Percentiles rank a stretch among this genome's conserved stretches.
These are phyloP conservation scores for Meteorus sp. DNA, from an alignment of 1,140 invertebrate genomes.

Conservation along the genomic window DNA sequence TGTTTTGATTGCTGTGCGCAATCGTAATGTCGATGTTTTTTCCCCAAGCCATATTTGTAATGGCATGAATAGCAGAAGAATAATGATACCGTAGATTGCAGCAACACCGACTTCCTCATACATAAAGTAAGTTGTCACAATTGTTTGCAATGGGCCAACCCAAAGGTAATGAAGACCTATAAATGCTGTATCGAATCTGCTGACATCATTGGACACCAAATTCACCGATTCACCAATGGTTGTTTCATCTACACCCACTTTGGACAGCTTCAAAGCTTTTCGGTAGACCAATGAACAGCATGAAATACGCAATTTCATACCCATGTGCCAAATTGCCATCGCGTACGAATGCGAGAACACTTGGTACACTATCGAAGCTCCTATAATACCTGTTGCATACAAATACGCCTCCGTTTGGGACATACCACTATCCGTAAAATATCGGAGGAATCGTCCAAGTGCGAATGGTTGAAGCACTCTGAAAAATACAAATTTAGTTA, in stretches of 20 bases:
- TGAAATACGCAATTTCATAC: slow-evolving; percentile 76
- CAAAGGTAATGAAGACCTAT: slow-evolving; percentile 71
- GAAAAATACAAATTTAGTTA: no score
- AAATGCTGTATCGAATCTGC: slow-evolving; percentile 69
- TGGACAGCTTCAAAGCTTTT: slow-evolving; percentile 69
- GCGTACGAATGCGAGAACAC: slow-evolving; percentile 80
- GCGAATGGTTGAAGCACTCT: slow-evolving; percentile 73
- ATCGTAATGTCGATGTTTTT: slow-evolving; percentile 61
- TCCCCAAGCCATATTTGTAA: slow-evolving; percentile 74
- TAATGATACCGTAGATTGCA: slow-evolving; percentile 74
- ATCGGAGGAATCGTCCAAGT: slow-evolving; percentile 69
- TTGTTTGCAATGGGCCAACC: slow-evolving; percentile 76
- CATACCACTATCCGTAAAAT: slow-evolving; percentile 61
- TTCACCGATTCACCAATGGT: slow-evolving; percentile 86
- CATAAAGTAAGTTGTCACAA: slow-evolving; percentile 75
- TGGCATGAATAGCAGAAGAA: slow-evolving; percentile 83
- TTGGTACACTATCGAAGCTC: slow-evolving; percentile 65
- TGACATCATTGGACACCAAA: slow-evolving; percentile 83
- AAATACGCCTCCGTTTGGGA: slow-evolving; percentile 65
- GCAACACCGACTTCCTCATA: slow-evolving; percentile 73
- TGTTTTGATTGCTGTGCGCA: slow-evolving; percentile 68
- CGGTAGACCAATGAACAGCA: slow-evolving; percentile 81
- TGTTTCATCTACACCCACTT: slow-evolving; percentile 71
- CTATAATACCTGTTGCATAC: slow-evolving; percentile 70
- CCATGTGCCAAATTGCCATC: slow-evolving; percentile 71